Conservation (phyloP, 2,888 invertebrate species). For the Vannuccia rotundouncinata region DNA sequence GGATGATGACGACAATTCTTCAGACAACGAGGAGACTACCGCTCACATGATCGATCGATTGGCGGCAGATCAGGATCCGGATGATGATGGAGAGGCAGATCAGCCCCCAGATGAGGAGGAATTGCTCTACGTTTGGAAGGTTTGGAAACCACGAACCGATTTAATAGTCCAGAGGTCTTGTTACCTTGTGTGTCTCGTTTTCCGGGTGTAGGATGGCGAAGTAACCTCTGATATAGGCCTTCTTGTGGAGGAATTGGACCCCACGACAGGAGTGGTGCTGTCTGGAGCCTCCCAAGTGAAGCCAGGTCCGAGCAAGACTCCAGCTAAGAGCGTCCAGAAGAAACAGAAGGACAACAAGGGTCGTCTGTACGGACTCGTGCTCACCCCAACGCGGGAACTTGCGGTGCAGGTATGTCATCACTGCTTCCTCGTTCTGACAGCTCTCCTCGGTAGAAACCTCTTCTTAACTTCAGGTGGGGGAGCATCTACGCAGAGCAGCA, state of each 20-base stretch:
- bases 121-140: constrained; percentile 31
- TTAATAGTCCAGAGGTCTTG: no score
- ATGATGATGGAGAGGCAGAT: constrained; percentile 37
- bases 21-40: constrained; percentile 40
- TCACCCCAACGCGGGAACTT: constrained; percentile 91
- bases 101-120: constrained; percentile 36
- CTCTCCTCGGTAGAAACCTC: neutral
- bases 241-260: neutral
- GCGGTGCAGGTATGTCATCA: constrained; percentile 72
- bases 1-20: constrained; percentile 45
- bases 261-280: neutral
- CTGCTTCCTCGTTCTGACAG: neutral
- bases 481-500: constrained; percentile 30
- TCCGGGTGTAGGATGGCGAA: constrained; percentile 39
- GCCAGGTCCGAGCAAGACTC: neutral
- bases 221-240: neutral
- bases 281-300: neutral
- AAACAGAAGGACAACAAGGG: constrained; percentile 11
- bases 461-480: constrained; percentile 22
- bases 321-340: neutral
- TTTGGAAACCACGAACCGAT: no score
- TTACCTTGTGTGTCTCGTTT: no score
- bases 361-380: constrained; percentile 65
- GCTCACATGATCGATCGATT: constrained; percentile 30
- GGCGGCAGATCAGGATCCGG: constrained; percentile 36